These are phyloP conservation scores for Myotis lucifugus DNA, from an alignment of 2,113 vertebrate genomes.

Conservation along the genomic window DNA sequence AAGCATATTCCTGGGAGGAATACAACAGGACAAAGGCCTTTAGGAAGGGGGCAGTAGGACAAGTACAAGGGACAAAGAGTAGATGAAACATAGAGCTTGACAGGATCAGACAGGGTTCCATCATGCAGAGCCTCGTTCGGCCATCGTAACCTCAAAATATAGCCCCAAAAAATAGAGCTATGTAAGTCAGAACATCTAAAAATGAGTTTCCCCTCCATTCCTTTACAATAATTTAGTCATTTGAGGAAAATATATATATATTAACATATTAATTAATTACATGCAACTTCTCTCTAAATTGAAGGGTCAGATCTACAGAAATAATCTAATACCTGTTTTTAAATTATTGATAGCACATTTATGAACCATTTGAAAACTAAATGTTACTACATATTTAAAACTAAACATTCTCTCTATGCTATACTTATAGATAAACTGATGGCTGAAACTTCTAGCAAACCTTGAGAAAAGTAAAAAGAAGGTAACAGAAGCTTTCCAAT, in stretches of 20 bases:
- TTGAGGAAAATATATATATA: neutral
- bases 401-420: neutral
- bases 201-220: neutral
- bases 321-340: neutral
- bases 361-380: neutral
- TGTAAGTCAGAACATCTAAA: neutral
- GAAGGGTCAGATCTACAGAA: neutral
- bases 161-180: neutral
- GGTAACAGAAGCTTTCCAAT: neutral
- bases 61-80: neutral
- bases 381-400: neutral
- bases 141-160: neutral
- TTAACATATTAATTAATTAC: neutral
- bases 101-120: neutral
- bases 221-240: neutral
- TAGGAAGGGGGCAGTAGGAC: neutral
- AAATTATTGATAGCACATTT: conserved; percentile 2
- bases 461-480: neutral
- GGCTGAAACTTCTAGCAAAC: neutral
- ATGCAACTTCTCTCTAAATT: neutral
- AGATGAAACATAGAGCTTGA: neutral
- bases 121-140: neutral
- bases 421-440: neutral
- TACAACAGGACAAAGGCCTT: neutral
- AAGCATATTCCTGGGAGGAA: neutral